Evolutionary conservation across 35 echinoderm and acorn worm species (phyloP).

Genomic region (Apostichopus californicus): DNA sequence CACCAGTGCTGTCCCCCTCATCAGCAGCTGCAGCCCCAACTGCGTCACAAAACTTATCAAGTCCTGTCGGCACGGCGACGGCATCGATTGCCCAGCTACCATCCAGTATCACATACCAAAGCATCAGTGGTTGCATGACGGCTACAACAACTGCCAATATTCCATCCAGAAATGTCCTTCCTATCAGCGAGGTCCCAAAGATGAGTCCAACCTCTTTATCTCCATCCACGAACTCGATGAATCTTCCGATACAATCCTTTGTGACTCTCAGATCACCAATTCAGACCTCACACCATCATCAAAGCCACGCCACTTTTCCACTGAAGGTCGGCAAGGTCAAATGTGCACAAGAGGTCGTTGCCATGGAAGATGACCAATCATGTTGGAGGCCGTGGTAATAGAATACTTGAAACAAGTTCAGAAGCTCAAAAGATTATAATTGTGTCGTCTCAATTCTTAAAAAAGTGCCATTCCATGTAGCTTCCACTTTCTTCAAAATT

Average conservation of each 20-base stretch:
- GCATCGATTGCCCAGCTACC: constrained; percentile 41
- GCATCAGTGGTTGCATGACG: constrained; percentile 13
- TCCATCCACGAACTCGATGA: not conserved
- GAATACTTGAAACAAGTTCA: too few species aligned
- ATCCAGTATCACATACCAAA: constrained; percentile 17
- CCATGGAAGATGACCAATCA: constrained; percentile 41
- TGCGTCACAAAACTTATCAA: constrained; percentile 44
- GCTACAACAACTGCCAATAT: constrained; percentile 9
- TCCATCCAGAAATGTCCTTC: constrained; percentile 31
- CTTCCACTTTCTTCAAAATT: not conserved
- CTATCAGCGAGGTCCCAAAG: not conserved
- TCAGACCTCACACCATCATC: constrained; percentile 30
- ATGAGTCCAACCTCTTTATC: not conserved
- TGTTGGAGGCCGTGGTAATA: constrained; percentile 49
- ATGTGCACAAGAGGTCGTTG: constrained; percentile 28
- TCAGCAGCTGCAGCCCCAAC: constrained; percentile 64
- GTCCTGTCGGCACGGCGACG: constrained; percentile 50
- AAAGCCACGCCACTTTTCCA: constrained; percentile 8
- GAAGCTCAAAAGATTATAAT: too few species aligned
- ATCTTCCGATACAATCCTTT: constrained; percentile 3
- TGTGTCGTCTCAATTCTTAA: too few species aligned
- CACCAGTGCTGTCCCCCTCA: constrained; percentile 60
- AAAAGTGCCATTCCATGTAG: not conserved
- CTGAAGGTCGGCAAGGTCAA: constrained; percentile 10
- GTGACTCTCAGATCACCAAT: constrained; percentile 42